Evolutionary conservation across 2,888 invertebrate species (phyloP), one percentile per base, ranked within the genome.

Genomic region (Horisme vitalbata): DNA sequence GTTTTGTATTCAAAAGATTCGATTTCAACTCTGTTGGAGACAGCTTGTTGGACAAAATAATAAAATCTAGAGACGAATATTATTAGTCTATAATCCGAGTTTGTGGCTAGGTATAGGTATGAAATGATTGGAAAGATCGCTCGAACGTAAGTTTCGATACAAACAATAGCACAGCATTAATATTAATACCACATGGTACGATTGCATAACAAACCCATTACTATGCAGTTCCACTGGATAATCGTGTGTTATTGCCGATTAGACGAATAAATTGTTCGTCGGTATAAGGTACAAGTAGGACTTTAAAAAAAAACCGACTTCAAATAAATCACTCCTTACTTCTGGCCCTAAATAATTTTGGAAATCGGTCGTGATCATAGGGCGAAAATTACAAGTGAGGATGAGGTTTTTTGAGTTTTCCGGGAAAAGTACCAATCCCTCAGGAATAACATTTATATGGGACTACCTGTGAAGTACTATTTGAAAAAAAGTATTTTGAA

Each of bases 131-230:
- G 18, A 15, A 43, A 14, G 30, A 21, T 21, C 14, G 33, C 30
- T 27, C 28, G 18, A 9, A 39, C 35, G 27, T 32, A 46, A 32
- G 13, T 35, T 31, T 13, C 18, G 20, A 36, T 14, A 32, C 27
- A 41, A 45, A 41, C 39, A 44, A 49, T 44, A 33, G 31, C 36
- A 15, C 15, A 4, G 20, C 21, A 45, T 45, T 45, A 45, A 45
- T 59, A 65, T 65, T 49, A 57, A 58, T 53, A 51, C 57, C 48
- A 59, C 60, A 57, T n/a, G n/a, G n/a, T 56, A 45, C 59, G 52
- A 57, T 69, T 69, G 56, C 57, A 59, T 64, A 61, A 66, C 55
- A 59, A 52, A 60, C 50, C 45, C 35, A 57, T 63, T 52, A 55
- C 53, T 33, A 45, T 35, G 35, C 48, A 41, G 43, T 52, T 11